Percentiles rank a stretch among this genome's conserved stretches.
Conservation (phyloP, 1,140 invertebrate genomes). For the Trinorchestia longiramus region DNA sequence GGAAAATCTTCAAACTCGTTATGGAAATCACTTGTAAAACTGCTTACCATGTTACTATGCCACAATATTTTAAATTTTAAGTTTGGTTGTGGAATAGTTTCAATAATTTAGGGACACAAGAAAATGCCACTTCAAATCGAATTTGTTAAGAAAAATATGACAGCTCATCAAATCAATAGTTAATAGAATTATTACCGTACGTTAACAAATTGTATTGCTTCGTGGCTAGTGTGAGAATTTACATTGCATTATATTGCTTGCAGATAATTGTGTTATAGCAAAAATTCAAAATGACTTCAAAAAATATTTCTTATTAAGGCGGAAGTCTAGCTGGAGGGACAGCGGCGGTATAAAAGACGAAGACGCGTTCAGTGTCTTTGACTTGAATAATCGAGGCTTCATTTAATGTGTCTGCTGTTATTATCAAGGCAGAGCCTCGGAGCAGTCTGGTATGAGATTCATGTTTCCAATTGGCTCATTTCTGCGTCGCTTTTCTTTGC, state of each 20-base stretch:
- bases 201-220: background rate
- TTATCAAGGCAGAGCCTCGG: background rate
- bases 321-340: background rate
- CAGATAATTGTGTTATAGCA: background rate
- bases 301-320: background rate
- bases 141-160: background rate
- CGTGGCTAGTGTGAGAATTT: background rate
- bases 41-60: background rate
- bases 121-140: background rate
- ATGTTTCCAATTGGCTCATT: constrained; percentile 49
- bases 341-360: background rate
- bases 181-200: background rate
- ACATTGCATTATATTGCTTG: background rate
- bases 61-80: background rate
- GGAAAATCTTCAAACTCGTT: background rate
- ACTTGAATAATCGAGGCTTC: constrained; percentile 8
- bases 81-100: background rate
- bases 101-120: background rate
- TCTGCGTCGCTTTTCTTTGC: constrained; percentile 45
- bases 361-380: background rate
- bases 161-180: background rate
- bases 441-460: constrained; percentile 40
- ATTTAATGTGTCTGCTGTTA: background rate
- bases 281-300: background rate
- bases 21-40: background rate